Evolutionary conservation across 1,140 invertebrate species (phyloP).

Genomic region (Anthonomus grandis): DNA sequence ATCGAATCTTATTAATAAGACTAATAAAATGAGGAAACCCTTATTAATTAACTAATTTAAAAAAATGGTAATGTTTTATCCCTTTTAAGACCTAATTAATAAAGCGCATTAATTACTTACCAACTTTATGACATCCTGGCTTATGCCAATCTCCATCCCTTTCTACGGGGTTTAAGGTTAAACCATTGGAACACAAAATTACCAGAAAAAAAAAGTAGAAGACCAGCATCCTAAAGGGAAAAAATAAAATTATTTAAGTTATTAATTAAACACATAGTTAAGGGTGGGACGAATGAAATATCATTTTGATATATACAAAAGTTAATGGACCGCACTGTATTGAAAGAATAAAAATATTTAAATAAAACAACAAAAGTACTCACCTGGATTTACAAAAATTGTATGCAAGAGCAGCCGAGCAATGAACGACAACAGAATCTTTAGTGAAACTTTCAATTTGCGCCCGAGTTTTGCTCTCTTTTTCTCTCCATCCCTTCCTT

Average conservation of each 20-base stretch:
- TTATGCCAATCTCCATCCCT: slow-evolving; percentile 53
- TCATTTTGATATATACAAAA: too few species aligned
- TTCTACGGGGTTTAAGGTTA: slow-evolving; percentile 29
- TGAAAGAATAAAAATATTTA: neutral
- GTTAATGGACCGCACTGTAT: too few species aligned
- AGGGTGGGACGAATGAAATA: too few species aligned
- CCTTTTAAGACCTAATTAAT: too few species aligned
- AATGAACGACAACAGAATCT: slow-evolving; percentile 13
- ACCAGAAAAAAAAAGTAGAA: slow-evolving; percentile 43
- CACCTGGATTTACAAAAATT: slow-evolving; percentile 14
- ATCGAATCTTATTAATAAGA: too few species aligned
- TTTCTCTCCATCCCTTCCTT: slow-evolving; percentile 14
- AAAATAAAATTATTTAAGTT: neutral
- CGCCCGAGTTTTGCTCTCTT: slow-evolving; percentile 22
- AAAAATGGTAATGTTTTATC: neutral
- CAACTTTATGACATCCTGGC: slow-evolving; percentile 63
- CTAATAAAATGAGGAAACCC: neutral
- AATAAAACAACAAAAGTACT: slow-evolving; percentile 2
- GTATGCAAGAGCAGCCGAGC: slow-evolving; percentile 12
- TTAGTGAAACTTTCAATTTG: slow-evolving; percentile 24
- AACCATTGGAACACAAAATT: slow-evolving; percentile 37
- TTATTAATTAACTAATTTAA: slow-evolving; percentile 2
- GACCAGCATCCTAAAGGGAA: slow-evolving; percentile 43
- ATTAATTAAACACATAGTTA: neutral
- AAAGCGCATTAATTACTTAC: slow-evolving; percentile 49